These are phyloP conservation scores for Nyctereutes procyonoides DNA, from an alignment of 2,113 vertebrate genomes.

Conservation along the genomic window DNA sequence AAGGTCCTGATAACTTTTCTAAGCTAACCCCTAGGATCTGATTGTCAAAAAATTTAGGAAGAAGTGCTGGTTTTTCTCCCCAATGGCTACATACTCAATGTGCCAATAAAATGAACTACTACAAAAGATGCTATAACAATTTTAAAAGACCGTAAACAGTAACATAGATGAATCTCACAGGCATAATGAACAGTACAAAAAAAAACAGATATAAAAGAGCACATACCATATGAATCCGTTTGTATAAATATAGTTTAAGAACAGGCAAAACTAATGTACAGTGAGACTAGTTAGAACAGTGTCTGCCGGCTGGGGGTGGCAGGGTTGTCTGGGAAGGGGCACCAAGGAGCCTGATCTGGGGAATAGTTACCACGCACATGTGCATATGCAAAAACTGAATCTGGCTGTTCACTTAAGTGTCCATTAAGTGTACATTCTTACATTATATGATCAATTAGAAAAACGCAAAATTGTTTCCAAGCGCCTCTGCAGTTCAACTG, in stretches of 20 bases:
- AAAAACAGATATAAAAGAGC: not conserved
- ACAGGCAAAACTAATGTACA: not conserved
- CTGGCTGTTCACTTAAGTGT: not conserved
- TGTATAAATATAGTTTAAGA: not conserved
- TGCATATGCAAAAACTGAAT: not conserved
- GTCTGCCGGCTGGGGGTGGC: too few species aligned
- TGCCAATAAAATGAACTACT: constrained; percentile 55
- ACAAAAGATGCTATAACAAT: not conserved
- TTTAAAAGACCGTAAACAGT: not conserved
- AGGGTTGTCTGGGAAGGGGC: not conserved
- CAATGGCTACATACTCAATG: not conserved
- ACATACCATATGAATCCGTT: not conserved
- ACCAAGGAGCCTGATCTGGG: not conserved
- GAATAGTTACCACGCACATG: not conserved
- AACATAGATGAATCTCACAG: not conserved
- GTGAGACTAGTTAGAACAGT: not conserved
- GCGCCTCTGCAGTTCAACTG: constrained; percentile 4
- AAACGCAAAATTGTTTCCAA: not conserved
- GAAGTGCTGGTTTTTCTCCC: not conserved
- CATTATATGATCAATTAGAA: not conserved
- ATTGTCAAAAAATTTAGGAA: constrained; percentile 49
- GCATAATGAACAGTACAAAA: not conserved
- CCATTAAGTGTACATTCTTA: not conserved
- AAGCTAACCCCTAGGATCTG: constrained; percentile 22
- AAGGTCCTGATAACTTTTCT: constrained; percentile 36